A percentile compares a stretch with the other conserved stretches of the same genome.
Conservation (phyloP, 2,797 vertebrate genomes). For the Eulemur mongoz region DNA sequence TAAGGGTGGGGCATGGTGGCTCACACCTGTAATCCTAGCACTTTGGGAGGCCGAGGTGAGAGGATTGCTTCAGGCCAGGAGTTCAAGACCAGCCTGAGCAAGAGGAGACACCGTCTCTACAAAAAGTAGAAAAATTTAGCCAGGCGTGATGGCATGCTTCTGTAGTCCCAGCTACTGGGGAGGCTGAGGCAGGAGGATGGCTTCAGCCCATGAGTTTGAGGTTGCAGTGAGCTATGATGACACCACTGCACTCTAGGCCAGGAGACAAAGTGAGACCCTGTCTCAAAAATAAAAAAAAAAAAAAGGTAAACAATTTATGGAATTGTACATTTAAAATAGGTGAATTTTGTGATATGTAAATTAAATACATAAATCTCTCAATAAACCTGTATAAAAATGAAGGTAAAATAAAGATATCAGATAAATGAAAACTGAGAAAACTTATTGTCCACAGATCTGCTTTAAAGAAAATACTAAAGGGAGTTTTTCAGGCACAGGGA, state of each 20-base stretch:
- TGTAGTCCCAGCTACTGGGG: not conserved
- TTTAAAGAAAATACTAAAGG: slow-evolving; percentile 17
- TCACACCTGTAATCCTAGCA: no score
- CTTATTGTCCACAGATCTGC: not conserved
- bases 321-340: not conserved
- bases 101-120: no score
- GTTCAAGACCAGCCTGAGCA: no score
- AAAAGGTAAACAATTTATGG: not conserved
- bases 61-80: no score
- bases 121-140: not conserved
- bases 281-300: not conserved
- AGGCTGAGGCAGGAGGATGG: not conserved
- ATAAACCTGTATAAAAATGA: not conserved
- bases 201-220: not conserved
- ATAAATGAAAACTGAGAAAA: not conserved
- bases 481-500: not conserved
- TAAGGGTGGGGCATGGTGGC: not conserved
- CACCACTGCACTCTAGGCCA: not conserved
- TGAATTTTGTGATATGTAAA: not conserved
- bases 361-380: not conserved
- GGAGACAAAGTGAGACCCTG: not conserved
- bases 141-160: not conserved
- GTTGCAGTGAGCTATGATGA: not conserved
- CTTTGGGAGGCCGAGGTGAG: no score
- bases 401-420: not conserved